These are phyloP conservation scores for Thymelicus acteon DNA, from an alignment of 2,888 invertebrate genomes.

Conservation along the genomic window DNA sequence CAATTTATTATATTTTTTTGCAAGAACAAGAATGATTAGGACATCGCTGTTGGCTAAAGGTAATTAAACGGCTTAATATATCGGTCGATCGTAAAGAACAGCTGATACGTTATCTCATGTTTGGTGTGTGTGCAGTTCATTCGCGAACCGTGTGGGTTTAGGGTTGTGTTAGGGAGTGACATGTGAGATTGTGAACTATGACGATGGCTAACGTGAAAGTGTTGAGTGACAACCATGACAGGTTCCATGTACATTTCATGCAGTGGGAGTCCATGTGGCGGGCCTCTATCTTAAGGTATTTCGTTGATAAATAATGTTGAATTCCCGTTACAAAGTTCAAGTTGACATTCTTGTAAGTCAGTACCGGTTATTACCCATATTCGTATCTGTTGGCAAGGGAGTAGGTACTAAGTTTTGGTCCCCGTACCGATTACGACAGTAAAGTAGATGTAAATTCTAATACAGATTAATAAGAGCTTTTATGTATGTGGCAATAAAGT, in stretches of 20 bases:
- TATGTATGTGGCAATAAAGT: too few species aligned
- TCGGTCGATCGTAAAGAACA: slow-evolving; percentile 11
- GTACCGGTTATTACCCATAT: too few species aligned
- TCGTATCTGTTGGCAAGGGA: too few species aligned
- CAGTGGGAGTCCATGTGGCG: slow-evolving; percentile 53
- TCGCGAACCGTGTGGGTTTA: not conserved
- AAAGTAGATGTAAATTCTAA: too few species aligned
- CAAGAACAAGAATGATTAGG: slow-evolving; percentile 1
- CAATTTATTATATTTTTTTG: not conserved
- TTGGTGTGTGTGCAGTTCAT: slow-evolving; percentile 2
- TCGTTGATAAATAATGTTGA: not conserved
- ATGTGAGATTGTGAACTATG: not conserved
- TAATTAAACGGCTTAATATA: slow-evolving; percentile 3
- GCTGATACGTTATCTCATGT: slow-evolving; percentile 13
- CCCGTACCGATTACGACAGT: too few species aligned
- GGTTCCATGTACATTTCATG: slow-evolving; percentile 55
- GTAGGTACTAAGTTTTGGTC: too few species aligned
- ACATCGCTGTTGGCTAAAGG: not conserved
- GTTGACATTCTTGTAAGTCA: too few species aligned
- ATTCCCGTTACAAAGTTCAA: too few species aligned
- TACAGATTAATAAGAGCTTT: too few species aligned
- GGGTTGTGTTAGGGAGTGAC: not conserved
- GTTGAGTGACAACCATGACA: slow-evolving; percentile 35
- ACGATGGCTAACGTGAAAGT: slow-evolving; percentile 6
- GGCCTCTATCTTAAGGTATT: slow-evolving; percentile 50